phyloP scores from a whole-genome alignment of 1,140 invertebrate species.

The Megalonaias nervosa region DNA sequence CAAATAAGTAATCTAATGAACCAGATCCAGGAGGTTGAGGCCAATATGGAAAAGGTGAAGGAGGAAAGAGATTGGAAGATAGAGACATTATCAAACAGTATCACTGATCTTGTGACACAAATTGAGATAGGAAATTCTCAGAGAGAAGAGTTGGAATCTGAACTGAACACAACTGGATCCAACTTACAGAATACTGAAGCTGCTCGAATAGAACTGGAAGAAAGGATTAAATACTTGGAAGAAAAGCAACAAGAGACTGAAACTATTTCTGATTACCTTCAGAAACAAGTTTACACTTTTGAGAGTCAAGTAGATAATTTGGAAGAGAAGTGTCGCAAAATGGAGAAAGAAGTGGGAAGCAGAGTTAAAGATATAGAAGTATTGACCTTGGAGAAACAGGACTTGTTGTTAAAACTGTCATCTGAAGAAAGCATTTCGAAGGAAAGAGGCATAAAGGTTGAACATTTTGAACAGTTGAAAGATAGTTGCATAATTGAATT shows the following conservation, averaged over 20 bases:
- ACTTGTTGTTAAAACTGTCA: conserved; percentile 17
- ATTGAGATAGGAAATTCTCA: conserved; percentile 18
- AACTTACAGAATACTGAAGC: conserved; percentile 32
- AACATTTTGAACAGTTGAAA: neutral
- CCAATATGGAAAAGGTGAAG: conserved; percentile 24
- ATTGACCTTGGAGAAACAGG: conserved; percentile 20
- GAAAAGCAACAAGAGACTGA: conserved; percentile 6
- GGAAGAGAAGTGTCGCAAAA: neutral
- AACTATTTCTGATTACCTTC: neutral
- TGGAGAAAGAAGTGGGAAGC: conserved; percentile 9
- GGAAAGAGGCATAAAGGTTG: neutral
- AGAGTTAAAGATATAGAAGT: conserved; percentile 18
- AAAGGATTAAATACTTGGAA: conserved; percentile 13
- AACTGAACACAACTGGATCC: conserved; percentile 17
- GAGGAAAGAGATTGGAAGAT: conserved; percentile 28
- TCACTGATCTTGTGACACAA: conserved; percentile 31
- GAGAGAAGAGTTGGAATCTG: conserved; percentile 18
- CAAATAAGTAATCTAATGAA: conserved; percentile 31
- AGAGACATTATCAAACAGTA: conserved; percentile 25
- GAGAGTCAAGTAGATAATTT: conserved; percentile 13
- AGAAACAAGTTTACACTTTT: conserved; percentile 2
- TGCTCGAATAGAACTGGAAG: conserved; percentile 24
- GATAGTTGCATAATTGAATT: neutral
- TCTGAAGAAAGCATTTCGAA: neutral
- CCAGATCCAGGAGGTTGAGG: conserved; percentile 28